Percentiles rank a stretch among this genome's conserved stretches.
Conservation (phyloP, 2,113 vertebrate species). For the Antigone vipio region DNA sequence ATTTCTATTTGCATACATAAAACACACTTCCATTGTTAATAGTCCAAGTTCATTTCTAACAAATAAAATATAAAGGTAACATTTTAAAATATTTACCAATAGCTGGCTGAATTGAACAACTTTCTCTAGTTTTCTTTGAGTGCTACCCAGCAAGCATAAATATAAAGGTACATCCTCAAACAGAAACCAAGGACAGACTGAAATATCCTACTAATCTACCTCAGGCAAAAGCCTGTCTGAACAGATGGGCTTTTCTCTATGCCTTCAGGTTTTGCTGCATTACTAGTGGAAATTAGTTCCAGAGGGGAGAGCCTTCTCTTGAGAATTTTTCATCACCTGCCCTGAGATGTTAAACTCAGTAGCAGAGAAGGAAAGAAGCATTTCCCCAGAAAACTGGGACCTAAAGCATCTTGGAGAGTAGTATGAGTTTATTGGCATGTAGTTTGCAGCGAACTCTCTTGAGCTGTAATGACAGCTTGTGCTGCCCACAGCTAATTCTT, state of each 20-base stretch:
- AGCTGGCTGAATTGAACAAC: not conserved
- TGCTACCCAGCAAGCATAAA: not conserved
- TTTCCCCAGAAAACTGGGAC: not conserved
- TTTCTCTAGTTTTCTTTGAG: not conserved
- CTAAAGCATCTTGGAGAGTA: not conserved
- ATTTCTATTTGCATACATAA: not conserved
- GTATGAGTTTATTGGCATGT: not conserved
- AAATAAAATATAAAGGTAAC: not conserved
- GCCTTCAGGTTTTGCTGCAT: not conserved
- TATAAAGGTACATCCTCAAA: not conserved
- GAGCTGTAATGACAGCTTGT: not conserved
- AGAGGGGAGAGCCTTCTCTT: not conserved
- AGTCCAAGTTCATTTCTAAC: not conserved
- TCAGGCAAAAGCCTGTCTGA: not conserved
- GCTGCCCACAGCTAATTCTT: not conserved
- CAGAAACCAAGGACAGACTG: not conserved
- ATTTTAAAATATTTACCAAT: not conserved
- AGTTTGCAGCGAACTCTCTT: not conserved
- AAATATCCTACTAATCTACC: not conserved
- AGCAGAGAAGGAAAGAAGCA: not conserved
- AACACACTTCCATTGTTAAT: not conserved
- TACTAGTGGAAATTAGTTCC: conserved; percentile 23
- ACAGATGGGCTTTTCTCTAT: not conserved
- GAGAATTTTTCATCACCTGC: not conserved
- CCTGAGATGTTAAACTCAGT: not conserved